A percentile compares a stretch with the other conserved stretches of the same genome.
These are phyloP conservation scores for Petrophora chlorosata DNA, from an alignment of 2,888 invertebrate genomes.

Conservation along the genomic window DNA sequence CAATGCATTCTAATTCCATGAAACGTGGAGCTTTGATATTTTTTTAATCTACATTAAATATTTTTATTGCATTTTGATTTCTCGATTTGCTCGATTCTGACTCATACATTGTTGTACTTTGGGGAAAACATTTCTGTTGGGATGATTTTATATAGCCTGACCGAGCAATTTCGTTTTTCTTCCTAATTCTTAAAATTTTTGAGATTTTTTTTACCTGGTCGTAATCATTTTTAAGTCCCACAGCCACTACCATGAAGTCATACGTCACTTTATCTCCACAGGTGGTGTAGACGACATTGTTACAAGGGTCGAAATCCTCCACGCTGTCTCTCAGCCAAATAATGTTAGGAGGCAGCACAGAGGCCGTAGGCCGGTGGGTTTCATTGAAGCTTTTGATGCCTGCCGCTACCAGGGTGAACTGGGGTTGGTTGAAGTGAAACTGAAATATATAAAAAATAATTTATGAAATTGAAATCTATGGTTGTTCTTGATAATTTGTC, in stretches of 20 bases:
- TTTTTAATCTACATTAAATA: no score
- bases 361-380: slow-evolving; percentile 83
- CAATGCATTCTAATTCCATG: no score
- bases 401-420: slow-evolving; percentile 95
- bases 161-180: neutral
- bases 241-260: slow-evolving; percentile 92
- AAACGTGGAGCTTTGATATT: no score
- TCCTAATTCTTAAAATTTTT: no score
- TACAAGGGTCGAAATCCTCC: slow-evolving; percentile 88
- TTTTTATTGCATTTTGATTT: no score
- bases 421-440: slow-evolving; percentile 96
- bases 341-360: slow-evolving; percentile 89
- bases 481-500: no score
- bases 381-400: slow-evolving; percentile 89
- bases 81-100: no score
- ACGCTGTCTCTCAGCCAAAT: slow-evolving; percentile 91
- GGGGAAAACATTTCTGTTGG: no score
- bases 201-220: slow-evolving; percentile 89
- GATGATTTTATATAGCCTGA: no score
- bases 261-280: slow-evolving; percentile 89
- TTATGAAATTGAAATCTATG: no score
- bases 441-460: slow-evolving; percentile 46
- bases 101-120: no score
- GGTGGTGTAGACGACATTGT: slow-evolving; percentile 87
- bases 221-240: slow-evolving; percentile 92